These are phyloP conservation scores for Anolis carolinensis DNA, from an alignment of 2,113 vertebrate genomes.

Conservation along the genomic window DNA sequence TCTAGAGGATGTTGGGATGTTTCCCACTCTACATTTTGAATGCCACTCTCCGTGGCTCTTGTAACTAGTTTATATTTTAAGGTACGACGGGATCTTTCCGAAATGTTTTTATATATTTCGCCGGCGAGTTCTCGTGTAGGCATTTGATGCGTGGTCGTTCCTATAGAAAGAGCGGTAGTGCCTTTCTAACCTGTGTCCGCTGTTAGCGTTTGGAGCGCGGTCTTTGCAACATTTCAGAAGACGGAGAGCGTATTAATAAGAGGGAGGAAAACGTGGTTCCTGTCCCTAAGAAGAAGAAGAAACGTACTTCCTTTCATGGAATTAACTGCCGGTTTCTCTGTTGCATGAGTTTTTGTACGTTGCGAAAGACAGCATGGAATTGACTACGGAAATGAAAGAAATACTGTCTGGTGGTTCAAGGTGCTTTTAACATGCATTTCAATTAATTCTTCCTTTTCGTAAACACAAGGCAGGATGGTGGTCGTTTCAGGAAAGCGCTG, in stretches of 20 bases:
- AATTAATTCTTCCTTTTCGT: not conserved
- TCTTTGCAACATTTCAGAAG: too few relatives aligned
- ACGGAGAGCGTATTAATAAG: too few relatives aligned
- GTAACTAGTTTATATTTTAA: constrained; percentile 66
- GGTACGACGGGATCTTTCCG: constrained; percentile 37
- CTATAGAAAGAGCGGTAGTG: constrained; percentile 45
- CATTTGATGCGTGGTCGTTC: constrained; percentile 28
- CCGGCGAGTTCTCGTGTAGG: constrained; percentile 43
- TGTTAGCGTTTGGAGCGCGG: not conserved
- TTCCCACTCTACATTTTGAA: constrained; percentile 68
- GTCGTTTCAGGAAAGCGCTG: not conserved
- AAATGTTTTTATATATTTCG: constrained; percentile 47
- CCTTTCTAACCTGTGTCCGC: not conserved
- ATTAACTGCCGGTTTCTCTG: constrained; percentile 47
- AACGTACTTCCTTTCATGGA: constrained; percentile 22
- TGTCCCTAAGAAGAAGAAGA: constrained; percentile 25
- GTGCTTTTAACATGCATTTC: constrained; percentile 10
- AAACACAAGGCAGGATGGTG: too few relatives aligned
- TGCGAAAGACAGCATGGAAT: constrained; percentile 58
- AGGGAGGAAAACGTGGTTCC: not conserved
- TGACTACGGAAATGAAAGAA: constrained; percentile 39
- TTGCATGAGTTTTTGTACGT: constrained; percentile 68
- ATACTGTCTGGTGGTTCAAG: not conserved
- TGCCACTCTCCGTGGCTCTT: constrained; percentile 46
- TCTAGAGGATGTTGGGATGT: constrained; percentile 64